These are phyloP conservation scores for Taenioides sp. DNA, from an alignment of 2,797 vertebrate species.

Conservation along the genomic window DNA sequence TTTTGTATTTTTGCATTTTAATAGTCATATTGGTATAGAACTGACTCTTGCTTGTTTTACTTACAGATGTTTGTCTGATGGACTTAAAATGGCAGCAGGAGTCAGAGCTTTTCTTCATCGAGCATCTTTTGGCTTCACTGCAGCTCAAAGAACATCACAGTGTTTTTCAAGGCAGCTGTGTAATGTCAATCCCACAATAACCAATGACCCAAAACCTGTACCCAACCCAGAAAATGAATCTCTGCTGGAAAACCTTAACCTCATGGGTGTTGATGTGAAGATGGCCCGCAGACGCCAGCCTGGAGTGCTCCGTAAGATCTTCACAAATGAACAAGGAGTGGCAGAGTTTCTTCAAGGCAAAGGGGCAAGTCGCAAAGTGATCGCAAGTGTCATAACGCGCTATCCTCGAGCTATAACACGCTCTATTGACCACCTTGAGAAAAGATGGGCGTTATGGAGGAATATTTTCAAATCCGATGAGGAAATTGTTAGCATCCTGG, in stretches of 20 bases:
- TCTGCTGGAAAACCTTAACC: constrained; percentile 73
- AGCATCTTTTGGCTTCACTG: constrained; percentile 10
- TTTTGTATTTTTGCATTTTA: neutral
- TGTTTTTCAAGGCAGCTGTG: constrained; percentile 40
- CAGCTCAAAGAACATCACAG: constrained; percentile 7
- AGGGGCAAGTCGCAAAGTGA: constrained; percentile 66
- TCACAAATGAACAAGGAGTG: constrained; percentile 76
- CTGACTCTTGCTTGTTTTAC: constrained; percentile 7
- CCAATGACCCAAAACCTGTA: neutral
- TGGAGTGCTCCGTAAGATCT: constrained; percentile 68
- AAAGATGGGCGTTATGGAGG: constrained; percentile 84
- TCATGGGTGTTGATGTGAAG: constrained; percentile 76
- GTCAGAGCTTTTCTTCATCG: constrained; percentile 34
- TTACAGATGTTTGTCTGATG: constrained; percentile 15
- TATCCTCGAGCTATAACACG: constrained; percentile 81
- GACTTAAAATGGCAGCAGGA: constrained; percentile 50
- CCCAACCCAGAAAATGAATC: constrained; percentile 62
- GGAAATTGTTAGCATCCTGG: constrained; percentile 77
- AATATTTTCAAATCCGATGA: constrained; percentile 71
- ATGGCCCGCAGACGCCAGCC: constrained; percentile 74
- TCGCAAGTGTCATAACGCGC: constrained; percentile 81
- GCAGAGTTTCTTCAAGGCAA: constrained; percentile 75
- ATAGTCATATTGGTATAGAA: neutral
- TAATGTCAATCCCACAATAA: neutral
- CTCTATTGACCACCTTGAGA: constrained; percentile 72